These are phyloP conservation scores for Anoplius nigerrimus DNA, from an alignment of 2,888 invertebrate genomes.

Conservation along the genomic window DNA sequence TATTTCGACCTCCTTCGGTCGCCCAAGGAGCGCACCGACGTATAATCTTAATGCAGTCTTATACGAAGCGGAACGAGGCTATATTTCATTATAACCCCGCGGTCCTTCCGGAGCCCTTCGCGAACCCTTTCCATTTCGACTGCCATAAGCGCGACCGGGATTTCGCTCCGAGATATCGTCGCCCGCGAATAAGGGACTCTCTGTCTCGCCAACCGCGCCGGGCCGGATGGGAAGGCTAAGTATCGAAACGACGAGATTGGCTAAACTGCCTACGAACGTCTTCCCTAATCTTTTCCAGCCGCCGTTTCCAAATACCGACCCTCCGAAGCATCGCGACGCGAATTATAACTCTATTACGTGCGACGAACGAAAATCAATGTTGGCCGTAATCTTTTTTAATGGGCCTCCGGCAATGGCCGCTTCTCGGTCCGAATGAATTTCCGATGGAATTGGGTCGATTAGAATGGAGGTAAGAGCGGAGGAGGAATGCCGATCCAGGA, in stretches of 20 bases:
- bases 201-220: neutral
- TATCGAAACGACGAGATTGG: conserved; percentile 60
- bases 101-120: conserved; percentile 69
- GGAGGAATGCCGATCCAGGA: conserved; percentile 54
- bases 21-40: conserved; percentile 65
- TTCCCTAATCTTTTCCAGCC: conserved; percentile 62
- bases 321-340: conserved; percentile 10
- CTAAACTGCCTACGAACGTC: conserved; percentile 61
- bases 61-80: conserved; percentile 73
- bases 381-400: too few species aligned
- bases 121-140: conserved; percentile 72
- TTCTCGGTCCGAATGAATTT: too few species aligned
- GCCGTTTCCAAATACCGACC: conserved; percentile 48
- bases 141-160: conserved; percentile 57
- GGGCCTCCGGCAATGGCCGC: too few species aligned
- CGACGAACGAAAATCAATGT: too few species aligned
- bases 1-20: conserved; percentile 61
- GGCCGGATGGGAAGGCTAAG: conserved; percentile 29
- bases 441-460: neutral
- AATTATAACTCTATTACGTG: conserved; percentile 45
- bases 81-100: conserved; percentile 75
- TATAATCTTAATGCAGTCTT: conserved; percentile 76
- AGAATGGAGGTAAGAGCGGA: conserved; percentile 42
- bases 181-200: conserved; percentile 44
- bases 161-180: conserved; percentile 63